These are phyloP conservation scores for Neoaliturus tenellus DNA, from an alignment of 2,888 invertebrate species.

Conservation along the genomic window DNA sequence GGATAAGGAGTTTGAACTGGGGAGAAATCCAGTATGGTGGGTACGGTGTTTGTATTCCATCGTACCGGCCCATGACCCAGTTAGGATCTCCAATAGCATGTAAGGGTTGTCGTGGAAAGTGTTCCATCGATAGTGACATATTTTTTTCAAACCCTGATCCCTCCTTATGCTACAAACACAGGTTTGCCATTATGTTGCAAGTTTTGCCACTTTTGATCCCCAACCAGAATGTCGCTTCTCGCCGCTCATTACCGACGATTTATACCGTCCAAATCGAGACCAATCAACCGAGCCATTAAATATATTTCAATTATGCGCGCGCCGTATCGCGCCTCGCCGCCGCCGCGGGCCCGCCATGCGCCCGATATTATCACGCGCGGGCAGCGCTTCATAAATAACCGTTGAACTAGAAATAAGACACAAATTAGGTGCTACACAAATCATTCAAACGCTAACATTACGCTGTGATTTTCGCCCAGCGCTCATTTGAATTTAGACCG, in stretches of 20 bases:
- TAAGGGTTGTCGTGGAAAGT: too few species aligned
- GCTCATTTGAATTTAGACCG: constrained; percentile 43
- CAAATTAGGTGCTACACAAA: constrained; percentile 44
- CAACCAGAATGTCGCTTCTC: neutral
- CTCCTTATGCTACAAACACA: too few species aligned
- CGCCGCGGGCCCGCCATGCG: neutral
- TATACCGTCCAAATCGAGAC: neutral
- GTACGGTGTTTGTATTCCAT: too few species aligned
- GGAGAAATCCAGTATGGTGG: too few species aligned
- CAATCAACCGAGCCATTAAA: constrained; percentile 27
- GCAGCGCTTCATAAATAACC: constrained; percentile 28
- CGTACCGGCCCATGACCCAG: too few species aligned
- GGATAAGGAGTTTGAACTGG: too few species aligned
- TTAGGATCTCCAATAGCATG: too few species aligned
- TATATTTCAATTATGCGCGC: constrained; percentile 30
- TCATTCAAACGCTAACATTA: constrained; percentile 43
- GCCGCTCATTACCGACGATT: neutral
- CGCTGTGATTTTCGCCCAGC: constrained; percentile 32
- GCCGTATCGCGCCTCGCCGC: neutral
- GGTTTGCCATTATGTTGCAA: too few species aligned
- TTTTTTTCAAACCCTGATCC: too few species aligned
- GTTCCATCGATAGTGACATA: too few species aligned
- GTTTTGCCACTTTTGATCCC: too few species aligned
- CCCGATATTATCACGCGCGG: constrained; percentile 30
- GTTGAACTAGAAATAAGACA: constrained; percentile 39